Evolutionary conservation across 2,113 vertebrate species (phyloP).

Genomic region (Anser brachyrhynchus): DNA sequence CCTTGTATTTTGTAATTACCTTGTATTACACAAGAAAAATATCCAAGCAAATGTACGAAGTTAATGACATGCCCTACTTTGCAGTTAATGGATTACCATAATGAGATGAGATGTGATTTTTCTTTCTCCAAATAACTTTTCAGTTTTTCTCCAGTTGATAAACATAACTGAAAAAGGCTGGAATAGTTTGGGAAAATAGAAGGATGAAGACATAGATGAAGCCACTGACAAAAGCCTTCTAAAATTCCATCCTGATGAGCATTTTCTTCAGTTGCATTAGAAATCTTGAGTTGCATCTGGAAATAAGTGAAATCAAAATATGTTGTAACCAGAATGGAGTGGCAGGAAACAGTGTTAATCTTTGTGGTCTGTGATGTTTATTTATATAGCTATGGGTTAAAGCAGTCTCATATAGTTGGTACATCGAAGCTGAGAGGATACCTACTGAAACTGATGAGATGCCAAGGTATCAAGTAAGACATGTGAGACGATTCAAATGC

Average conservation of each 20-base stretch:
- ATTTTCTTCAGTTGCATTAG: neutral
- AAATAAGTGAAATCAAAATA: neutral
- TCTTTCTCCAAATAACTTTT: neutral
- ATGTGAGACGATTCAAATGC: neutral
- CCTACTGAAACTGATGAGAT: no score
- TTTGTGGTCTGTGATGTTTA: slow-evolving; percentile 1
- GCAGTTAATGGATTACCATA: neutral
- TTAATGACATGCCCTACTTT: neutral
- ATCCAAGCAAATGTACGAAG: neutral
- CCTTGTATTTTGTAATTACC: no score
- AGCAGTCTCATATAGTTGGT: neutral
- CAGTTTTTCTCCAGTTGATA: neutral
- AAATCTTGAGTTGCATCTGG: neutral
- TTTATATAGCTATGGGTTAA: slow-evolving; percentile 2
- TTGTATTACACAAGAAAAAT: neutral
- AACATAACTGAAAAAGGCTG: neutral
- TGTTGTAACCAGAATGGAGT: neutral
- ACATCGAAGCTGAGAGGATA: neutral
- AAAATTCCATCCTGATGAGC: neutral
- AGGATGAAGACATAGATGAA: neutral
- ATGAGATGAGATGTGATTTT: neutral
- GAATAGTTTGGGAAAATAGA: neutral
- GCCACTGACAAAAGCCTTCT: neutral
- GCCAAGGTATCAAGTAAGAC: no score
- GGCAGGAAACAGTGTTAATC: neutral